A percentile compares a stretch with the other conserved stretches of the same genome.
These are phyloP conservation scores for Lordiphosa stackelbergi DNA, from an alignment of 1,140 invertebrate species.

Conservation along the genomic window DNA sequence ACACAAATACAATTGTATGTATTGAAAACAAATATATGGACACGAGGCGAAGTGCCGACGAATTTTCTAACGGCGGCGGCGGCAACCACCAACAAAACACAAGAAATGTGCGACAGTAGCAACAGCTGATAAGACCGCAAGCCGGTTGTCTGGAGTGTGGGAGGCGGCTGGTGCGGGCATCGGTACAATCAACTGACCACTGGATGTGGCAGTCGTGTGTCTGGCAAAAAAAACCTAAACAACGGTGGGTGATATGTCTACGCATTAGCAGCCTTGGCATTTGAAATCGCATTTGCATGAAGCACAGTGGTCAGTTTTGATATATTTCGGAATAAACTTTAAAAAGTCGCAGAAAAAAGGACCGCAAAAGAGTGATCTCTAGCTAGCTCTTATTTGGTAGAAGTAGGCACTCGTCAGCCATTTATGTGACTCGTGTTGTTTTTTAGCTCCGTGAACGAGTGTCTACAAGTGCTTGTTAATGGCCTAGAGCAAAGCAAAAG, in stretches of 20 bases:
- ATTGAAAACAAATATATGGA: conserved; percentile 30
- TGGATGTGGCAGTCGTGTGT: conserved; percentile 36
- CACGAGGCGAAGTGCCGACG: conserved; percentile 13
- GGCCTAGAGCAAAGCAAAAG: no score
- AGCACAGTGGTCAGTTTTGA: conserved; percentile 15
- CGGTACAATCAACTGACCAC: no score
- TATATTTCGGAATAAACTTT: no score
- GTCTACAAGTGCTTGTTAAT: no score
- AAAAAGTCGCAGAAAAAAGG: no score
- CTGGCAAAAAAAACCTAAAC: conserved; percentile 9
- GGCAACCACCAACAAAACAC: conserved; percentile 25
- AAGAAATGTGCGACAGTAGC: conserved; percentile 25
- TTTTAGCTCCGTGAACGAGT: no score
- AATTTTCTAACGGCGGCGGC: conserved; percentile 24
- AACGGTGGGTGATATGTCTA: no score
- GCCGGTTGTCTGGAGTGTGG: conserved; percentile 16
- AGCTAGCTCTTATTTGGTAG: no score
- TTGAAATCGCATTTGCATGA: conserved; percentile 45
- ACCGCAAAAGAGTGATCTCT: no score
- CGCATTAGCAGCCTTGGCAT: conserved; percentile 48
- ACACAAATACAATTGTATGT: conserved; percentile 7
- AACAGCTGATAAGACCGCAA: conserved; percentile 55
- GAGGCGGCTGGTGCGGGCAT: neutral
- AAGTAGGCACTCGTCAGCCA: no score
- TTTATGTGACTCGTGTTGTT: no score